Percentiles rank a stretch among this genome's conserved stretches.
These are phyloP conservation scores for Axinella damicornis DNA, from an alignment of 37 sponge, comb jelly and placozoan genomes.

Conservation along the genomic window DNA sequence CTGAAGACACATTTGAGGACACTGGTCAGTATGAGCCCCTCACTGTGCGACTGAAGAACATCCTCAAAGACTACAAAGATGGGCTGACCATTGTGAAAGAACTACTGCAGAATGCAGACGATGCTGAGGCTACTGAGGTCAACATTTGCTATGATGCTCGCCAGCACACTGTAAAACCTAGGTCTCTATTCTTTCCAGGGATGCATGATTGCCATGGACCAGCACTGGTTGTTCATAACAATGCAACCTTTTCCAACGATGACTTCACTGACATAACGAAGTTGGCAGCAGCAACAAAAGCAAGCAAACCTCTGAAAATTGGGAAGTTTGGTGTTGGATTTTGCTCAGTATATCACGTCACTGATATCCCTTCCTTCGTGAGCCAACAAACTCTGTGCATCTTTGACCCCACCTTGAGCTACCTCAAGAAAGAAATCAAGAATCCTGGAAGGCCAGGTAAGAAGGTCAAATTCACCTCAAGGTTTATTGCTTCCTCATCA, in stretches of 20 bases:
- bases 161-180: background rate
- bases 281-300: conserved; percentile 84
- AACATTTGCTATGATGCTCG: conserved; percentile 67
- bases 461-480: conserved; percentile 30
- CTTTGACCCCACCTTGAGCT: conserved; percentile 72
- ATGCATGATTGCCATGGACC: conserved; percentile 74
- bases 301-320: conserved; percentile 53
- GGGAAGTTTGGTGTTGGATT: conserved; percentile 83
- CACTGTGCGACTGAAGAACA: conserved; percentile 59
- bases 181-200: conserved; percentile 51
- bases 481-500: conserved; percentile 18
- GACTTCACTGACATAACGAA: conserved; percentile 85
- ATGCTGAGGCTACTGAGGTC: conserved; percentile 82
- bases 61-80: conserved; percentile 81
- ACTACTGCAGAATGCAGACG: conserved; percentile 86
- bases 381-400: conserved; percentile 58
- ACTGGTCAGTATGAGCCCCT: conserved; percentile 74
- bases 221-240: conserved; percentile 66
- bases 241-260: conserved; percentile 58
- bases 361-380: conserved; percentile 75
- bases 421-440: conserved; percentile 48
- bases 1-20: conserved; percentile 70
- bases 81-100: conserved; percentile 77
- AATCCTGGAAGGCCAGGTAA: conserved; percentile 54
- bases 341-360: conserved; percentile 80